These are phyloP conservation scores for Madoqua kirkii DNA, from an alignment of 2,113 vertebrate genomes.

Conservation along the genomic window DNA sequence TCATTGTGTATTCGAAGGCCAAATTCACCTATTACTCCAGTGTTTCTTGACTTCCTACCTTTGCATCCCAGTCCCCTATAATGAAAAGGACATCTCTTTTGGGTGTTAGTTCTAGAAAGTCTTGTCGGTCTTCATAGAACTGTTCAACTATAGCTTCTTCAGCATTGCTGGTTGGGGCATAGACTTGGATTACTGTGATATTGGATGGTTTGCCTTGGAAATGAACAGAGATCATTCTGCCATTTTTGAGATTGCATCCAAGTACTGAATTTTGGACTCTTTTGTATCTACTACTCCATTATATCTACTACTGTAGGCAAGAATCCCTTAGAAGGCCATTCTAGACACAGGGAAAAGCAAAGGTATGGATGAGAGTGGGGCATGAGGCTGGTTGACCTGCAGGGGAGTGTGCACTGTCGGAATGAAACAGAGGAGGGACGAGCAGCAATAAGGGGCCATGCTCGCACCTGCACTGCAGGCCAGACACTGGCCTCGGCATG, in stretches of 20 bases:
- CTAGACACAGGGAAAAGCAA: background rate
- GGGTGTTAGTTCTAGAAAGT: background rate
- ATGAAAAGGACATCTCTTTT: background rate
- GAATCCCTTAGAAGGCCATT: background rate
- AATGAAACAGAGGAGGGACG: no score
- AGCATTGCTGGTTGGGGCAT: accelerated
- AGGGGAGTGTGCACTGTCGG: accelerated
- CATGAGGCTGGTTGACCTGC: background rate
- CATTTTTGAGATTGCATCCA: accelerated
- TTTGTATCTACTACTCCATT: background rate
- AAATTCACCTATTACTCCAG: background rate
- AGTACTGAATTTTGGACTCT: background rate
- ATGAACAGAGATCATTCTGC: background rate
- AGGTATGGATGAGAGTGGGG: background rate
- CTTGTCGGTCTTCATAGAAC: background rate
- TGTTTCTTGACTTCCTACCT: background rate
- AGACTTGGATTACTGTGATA: background rate
- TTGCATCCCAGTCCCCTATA: background rate
- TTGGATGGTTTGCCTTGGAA: background rate
- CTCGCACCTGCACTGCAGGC: accelerated
- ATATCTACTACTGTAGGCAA: background rate
- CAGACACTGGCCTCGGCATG: accelerated
- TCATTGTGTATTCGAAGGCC: background rate
- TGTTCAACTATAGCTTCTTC: accelerated
- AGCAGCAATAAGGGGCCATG: accelerated